Percentiles rank a stretch among this genome's conserved stretches.
These are phyloP conservation scores for Trichosurus vulpecula DNA, from an alignment of 2,797 vertebrate species.

Conservation along the genomic window DNA sequence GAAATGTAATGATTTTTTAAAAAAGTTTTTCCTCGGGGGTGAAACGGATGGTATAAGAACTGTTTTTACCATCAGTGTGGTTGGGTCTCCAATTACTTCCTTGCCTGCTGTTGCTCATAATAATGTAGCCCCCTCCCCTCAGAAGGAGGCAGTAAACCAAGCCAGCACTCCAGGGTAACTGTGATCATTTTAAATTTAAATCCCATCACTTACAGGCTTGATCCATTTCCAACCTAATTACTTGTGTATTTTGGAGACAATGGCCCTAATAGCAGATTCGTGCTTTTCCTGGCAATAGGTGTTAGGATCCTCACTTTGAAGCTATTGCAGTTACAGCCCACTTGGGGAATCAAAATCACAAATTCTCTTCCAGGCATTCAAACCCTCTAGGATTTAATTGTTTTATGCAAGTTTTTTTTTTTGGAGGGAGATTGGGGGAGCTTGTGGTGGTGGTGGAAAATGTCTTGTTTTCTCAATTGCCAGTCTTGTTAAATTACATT, in stretches of 20 bases:
- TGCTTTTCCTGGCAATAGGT: conserved; percentile 53
- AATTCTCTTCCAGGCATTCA: conserved; percentile 40
- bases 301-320: conserved; percentile 71
- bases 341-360: conserved; percentile 36
- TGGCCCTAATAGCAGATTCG: conserved; percentile 51
- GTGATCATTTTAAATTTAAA: conserved; percentile 60
- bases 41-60: conserved; percentile 43
- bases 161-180: conserved; percentile 20
- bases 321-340: conserved; percentile 65
- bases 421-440: not conserved
- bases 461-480: conserved; percentile 73
- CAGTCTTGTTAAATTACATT: conserved; percentile 44
- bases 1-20: conserved; percentile 33
- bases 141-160: conserved; percentile 42
- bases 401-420: conserved; percentile 15
- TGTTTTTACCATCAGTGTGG: conserved; percentile 52
- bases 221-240: conserved; percentile 49
- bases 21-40: conserved; percentile 40
- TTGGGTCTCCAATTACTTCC: conserved; percentile 25
- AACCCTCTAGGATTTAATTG: conserved; percentile 57
- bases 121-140: not conserved
- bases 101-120: conserved; percentile 55
- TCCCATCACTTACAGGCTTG: conserved; percentile 9
- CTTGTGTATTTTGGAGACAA: conserved; percentile 56
- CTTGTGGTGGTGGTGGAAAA: conserved; percentile 45